Conservation (phyloP, 2,888 invertebrate genomes). For the Mellilla xanthometata region DNA sequence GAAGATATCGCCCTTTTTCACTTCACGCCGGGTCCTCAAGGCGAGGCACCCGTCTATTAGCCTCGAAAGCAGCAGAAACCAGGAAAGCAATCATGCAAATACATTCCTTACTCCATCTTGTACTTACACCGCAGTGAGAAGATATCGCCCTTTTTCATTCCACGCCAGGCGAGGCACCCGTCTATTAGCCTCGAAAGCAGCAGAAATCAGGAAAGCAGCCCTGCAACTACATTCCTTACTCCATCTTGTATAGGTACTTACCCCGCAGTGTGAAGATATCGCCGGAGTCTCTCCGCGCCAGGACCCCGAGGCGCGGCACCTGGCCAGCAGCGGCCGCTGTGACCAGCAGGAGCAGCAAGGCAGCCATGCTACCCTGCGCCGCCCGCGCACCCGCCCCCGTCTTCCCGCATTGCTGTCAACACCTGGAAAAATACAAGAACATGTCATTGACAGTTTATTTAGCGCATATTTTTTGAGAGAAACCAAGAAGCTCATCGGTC, state of each 20-base stretch:
- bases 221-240: neutral
- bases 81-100: neutral
- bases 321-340: neutral
- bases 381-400: conserved; percentile 49
- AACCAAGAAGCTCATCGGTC: no score
- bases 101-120: no score
- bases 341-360: neutral
- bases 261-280: no score
- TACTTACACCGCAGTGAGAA: no score
- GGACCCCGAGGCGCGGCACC: conserved; percentile 24
- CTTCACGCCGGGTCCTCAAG: neutral
- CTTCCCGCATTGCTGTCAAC: conserved; percentile 53
- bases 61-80: neutral
- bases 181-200: neutral
- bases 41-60: neutral
- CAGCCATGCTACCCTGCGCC: conserved; percentile 44
- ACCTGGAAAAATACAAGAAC: conserved; percentile 35
- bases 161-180: neutral
- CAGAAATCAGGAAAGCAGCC: neutral
- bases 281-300: neutral
- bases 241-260: neutral
- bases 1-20: no score
- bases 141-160: no score
- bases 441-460: no score
- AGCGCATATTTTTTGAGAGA: no score